Percentiles rank a stretch among this genome's conserved stretches.
These are phyloP conservation scores for Sebastes alutus DNA, from an alignment of 2,797 vertebrate genomes.

Conservation along the genomic window DNA sequence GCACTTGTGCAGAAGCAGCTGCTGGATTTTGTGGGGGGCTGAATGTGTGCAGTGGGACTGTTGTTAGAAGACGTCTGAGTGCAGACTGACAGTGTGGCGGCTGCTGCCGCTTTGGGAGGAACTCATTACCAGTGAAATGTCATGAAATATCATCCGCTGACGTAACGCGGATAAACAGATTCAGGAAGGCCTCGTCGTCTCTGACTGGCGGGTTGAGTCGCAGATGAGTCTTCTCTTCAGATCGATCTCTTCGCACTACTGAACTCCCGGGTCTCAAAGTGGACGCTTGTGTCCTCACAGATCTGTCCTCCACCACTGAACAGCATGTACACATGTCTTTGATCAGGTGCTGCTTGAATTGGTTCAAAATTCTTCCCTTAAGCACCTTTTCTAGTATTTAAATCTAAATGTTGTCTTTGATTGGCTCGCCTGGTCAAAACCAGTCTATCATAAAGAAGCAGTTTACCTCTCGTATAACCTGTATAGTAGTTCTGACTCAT, in stretches of 20 bases:
- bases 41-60: background rate
- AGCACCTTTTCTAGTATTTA: constrained; percentile 40
- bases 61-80: background rate
- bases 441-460: background rate
- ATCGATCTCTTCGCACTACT: constrained; percentile 24
- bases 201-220: background rate
- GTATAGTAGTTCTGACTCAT: background rate
- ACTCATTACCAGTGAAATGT: constrained; percentile 12
- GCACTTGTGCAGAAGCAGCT: constrained; percentile 38
- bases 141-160: background rate
- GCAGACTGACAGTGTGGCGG: background rate
- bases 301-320: background rate
- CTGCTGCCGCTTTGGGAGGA: background rate
- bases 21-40: background rate
- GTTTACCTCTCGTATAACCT: background rate
- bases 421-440: background rate
- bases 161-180: background rate
- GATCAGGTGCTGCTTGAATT: background rate
- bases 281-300: background rate
- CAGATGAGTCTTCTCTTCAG: background rate
- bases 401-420: background rate
- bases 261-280: constrained; percentile 5
- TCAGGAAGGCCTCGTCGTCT: background rate
- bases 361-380: background rate
- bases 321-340: background rate